Base-by-base conservation (phyloP, 2,797 vertebrate genomes). In the Myotis vivesi region DNA sequence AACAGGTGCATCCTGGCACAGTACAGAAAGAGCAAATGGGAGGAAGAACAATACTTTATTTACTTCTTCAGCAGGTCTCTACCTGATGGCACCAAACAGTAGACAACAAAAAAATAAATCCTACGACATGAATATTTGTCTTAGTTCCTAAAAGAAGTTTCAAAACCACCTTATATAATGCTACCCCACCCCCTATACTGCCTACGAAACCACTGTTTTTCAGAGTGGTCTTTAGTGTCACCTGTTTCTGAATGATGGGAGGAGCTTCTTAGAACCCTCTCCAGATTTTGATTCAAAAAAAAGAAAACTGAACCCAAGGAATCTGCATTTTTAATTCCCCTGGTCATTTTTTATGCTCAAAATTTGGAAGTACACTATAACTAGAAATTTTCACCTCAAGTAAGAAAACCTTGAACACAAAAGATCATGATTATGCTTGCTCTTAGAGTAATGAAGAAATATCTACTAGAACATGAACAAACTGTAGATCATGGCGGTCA, bases 341-440 rank as follows among this genome's bases (percentile, higher is more conserved):
- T 41, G 11, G 36, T 92, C 46, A 87, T 83, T 86, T 71, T 76
- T n/a, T 66, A 86, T 57, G 20, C 44, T 86, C 51, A 80, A 49
- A 68, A 92, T 87, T 82, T 83, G 46, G 16, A 75, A 86, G 20
- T 38, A 87, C 36, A 6, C 59, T 30, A 13, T 30, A 62, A 62
- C 59, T 80, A 94, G 57, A 88, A 89, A 79, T 90, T 75, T 87
- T 89, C 71, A 85, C 46, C 57, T 83, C 46, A 85, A 81, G 33
- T 51, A 59, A 71, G 6, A 75, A 11, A 82, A 38, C 44, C 36
- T 87, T 80, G 51, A 94, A 85, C 19, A 66, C 51, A 84, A 89
- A 89, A 66, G 72, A 86, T 33, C 25, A 7, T 49, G 16, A 57
- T 79, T 53, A 51, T 53, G 55, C 73, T 82, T 94, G 55, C 5